Base-by-base conservation (phyloP, 1,140 invertebrate genomes). In the Neodiprion pinetum region DNA sequence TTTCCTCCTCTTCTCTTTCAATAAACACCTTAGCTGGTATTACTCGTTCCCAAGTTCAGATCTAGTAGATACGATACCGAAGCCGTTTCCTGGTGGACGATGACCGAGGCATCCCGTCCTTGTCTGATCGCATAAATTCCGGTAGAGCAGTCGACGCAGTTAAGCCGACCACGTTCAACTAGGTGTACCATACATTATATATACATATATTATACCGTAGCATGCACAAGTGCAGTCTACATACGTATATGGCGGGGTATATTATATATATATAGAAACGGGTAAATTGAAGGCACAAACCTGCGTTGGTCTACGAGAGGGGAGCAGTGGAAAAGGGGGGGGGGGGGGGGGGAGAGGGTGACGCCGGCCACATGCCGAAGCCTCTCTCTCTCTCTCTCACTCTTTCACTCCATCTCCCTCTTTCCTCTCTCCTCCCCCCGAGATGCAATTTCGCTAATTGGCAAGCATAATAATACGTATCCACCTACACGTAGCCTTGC, bases 381-480 rank as follows among this genome's bases (percentile, higher is more conserved):
- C 28, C 28, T 40, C 28, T 5, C 28, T 40, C 28, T 40, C 28
- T 61, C 1, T 10, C 28, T 28, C 28, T 0, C 28, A 3, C 28
- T 40, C 28, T 40, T 40, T 40, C 28, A 2, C 28, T 40, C 28
- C 28, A 2, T 7, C 12, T 65, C 61, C 12, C 1, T 65, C 61
- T 65, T 21, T 0, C 12, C 17, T 14, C 61, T 65, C 61, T 4
- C 8, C 67, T 9, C 14, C 12, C 11, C 12, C 11, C 67, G 67
- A 75, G 76, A 80, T 78, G 80, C 79, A 80, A 80, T 82, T 81
- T 81, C 78, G 72, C 80, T 82, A 82, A 82, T 82, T 81, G 81
- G 79, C 78, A 79, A 77, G 79, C 77, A 82, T 82, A 80, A 82
- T 82, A 78, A 61, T 61, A 61, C 5, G 28, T 17, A 61, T 61